Evolutionary conservation across 2,888 invertebrate species (phyloP).

Genomic region (Pseudococcus jackbeardsleyi): DNA sequence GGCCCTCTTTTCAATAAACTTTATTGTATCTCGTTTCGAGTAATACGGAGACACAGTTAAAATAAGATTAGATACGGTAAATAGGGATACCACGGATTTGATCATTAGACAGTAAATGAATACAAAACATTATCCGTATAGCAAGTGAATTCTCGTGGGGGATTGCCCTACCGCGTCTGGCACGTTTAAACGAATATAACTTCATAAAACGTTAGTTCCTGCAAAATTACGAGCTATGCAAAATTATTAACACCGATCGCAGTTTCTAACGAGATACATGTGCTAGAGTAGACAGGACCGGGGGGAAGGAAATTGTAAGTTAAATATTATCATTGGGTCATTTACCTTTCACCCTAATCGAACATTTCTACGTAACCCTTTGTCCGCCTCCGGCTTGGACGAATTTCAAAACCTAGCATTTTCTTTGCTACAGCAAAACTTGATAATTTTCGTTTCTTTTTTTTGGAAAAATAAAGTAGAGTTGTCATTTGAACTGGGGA

Average conservation of each 20-base stretch:
- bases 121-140: slow-evolving; percentile 31
- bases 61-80: slow-evolving; percentile 29
- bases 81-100: slow-evolving; percentile 16
- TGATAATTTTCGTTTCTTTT: not conserved
- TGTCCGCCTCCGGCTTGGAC: not conserved
- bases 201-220: slow-evolving; percentile 23
- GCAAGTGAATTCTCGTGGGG: not conserved
- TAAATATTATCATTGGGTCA: not conserved
- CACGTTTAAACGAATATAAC: slow-evolving; percentile 15
- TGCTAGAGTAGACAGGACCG: not conserved
- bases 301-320: not conserved
- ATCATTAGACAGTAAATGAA: slow-evolving; percentile 52
- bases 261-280: not conserved
- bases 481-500: not conserved
- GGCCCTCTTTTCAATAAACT: slow-evolving; percentile 31
- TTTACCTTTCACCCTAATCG: not conserved
- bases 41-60: not conserved
- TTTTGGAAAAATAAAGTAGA: not conserved
- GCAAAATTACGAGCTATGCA: slow-evolving; percentile 14
- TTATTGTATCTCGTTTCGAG: not conserved
- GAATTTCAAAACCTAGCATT: not conserved
- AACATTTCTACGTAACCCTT: not conserved
- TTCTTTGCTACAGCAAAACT: not conserved
- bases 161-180: not conserved
- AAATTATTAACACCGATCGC: slow-evolving; percentile 31